Percentiles rank a stretch among this genome's conserved stretches.
Conservation (phyloP, 2,797 vertebrate species). For the Cuniculus paca region DNA sequence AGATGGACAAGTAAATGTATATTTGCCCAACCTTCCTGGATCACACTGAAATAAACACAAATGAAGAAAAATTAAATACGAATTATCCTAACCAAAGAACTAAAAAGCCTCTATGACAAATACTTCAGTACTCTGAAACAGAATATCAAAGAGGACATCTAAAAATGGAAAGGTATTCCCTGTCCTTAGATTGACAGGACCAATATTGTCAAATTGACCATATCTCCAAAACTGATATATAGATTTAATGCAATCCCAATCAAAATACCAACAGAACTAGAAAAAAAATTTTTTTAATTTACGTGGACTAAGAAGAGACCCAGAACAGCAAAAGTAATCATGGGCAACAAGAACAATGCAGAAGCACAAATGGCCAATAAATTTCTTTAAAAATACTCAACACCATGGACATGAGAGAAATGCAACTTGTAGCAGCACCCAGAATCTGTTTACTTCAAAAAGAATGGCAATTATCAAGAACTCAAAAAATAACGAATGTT, state of each 20-base stretch:
- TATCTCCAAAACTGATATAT: not conserved
- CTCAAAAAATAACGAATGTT: not conserved
- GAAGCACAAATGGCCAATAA: not conserved
- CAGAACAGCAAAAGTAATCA: not conserved
- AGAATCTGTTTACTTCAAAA: not conserved
- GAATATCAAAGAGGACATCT: not conserved
- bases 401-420: not conserved
- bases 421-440: not conserved
- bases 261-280: not conserved
- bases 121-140: not conserved
- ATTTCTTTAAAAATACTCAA: not conserved
- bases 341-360: not conserved
- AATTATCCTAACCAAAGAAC: not conserved
- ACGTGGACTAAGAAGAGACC: not conserved
- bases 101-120: not conserved
- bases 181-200: not conserved
- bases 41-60: not conserved
- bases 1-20: not conserved
- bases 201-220: not conserved
- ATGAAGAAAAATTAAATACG: not conserved
- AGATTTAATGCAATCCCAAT: not conserved
- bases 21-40: not conserved
- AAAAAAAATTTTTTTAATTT: not conserved
- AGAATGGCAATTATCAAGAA: not conserved
- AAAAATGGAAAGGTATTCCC: not conserved